Evolutionary conservation across 2,797 vertebrate species (phyloP).

Genomic region (Danio tinwini): DNA sequence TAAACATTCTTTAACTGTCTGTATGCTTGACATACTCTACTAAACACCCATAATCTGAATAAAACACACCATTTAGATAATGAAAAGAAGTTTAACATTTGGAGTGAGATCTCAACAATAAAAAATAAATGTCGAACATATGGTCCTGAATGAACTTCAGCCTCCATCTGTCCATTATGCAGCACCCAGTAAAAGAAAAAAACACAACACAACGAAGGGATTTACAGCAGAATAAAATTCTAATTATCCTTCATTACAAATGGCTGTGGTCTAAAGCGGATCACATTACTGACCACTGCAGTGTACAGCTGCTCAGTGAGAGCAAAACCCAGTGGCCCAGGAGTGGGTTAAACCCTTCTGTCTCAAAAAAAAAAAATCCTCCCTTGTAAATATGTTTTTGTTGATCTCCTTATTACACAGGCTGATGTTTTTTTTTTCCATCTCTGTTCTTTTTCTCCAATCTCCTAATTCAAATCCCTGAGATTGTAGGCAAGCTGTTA

Average conservation of each 20-base stretch:
- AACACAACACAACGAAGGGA: neutral
- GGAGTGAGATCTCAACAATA: slow-evolving; percentile 6
- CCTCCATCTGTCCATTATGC: slow-evolving; percentile 40
- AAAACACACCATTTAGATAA: neutral
- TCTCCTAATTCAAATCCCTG: slow-evolving; percentile 30
- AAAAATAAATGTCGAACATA: slow-evolving; percentile 12
- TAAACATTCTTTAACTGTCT: neutral
- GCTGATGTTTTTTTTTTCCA: slow-evolving; percentile 6
- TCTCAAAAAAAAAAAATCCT: slow-evolving; percentile 7
- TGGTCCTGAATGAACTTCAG: neutral
- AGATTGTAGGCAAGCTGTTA: slow-evolving; percentile 16
- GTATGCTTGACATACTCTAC: neutral
- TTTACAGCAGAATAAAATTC: slow-evolving; percentile 67
- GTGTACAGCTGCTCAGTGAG: slow-evolving; percentile 67
- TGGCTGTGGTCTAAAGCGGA: slow-evolving; percentile 65
- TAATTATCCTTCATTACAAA: slow-evolving; percentile 76
- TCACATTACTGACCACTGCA: slow-evolving; percentile 71
- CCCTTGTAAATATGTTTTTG: slow-evolving; percentile 43
- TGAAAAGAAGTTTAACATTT: neutral
- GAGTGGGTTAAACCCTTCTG: slow-evolving; percentile 41
- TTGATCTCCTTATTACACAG: slow-evolving; percentile 15
- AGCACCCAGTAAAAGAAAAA: neutral
- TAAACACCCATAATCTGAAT: slow-evolving; percentile 3
- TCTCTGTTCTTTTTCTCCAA: slow-evolving; percentile 21
- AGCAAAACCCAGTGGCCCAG: slow-evolving; percentile 25